Base-by-base conservation (phyloP, 1,140 invertebrate genomes). In the Ceratina australensis region DNA sequence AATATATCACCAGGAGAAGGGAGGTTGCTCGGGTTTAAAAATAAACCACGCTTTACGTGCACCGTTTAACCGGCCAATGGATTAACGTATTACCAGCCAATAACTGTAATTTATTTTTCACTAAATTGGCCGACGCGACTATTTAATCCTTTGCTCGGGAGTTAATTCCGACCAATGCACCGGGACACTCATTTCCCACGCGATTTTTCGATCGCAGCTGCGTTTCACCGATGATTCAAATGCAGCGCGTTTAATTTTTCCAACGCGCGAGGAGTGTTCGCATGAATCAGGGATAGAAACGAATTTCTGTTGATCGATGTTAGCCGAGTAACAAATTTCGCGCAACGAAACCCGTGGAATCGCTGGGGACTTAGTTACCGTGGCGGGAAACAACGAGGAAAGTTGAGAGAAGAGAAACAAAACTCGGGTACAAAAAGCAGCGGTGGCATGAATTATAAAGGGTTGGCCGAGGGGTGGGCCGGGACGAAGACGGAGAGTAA, bases 41-140 rank as follows among this genome's bases (percentile, higher is more conserved):
- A 57, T 68, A 60, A 68, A 68, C 10, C 65, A 3, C 56, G 65
- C 8, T 60, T 68, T 28, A 20, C 22, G 65, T 33, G 56, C 15
- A 47, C 20, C 66, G 3, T 12, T 22, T 18, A 10, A 26, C 16
- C 24, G 15, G 20, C 1, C 15, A 10, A 15, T 4, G 15, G 74
- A 76, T 76, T 76, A 76, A 69, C 54, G 56, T 61, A 76, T 76
- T 76, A 68, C 24, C 22, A 47, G 47, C 47, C 74, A 69, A 76
- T 76, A 76, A 76, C 65, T 28, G 73, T 68, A 76, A 76, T 76
- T 68, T 76, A 76, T 76, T 68, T 76, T 68, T 76, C 56, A n/a
- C 66, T 76, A 69, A 76, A 76, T 76, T 24, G 56, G 33, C 7
- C 54, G 2, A 3, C 42, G 16, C 33, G 33, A 42, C 33, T 16